Evolutionary conservation across 2,888 invertebrate species (phyloP).

Genomic region (Bombylius major): DNA sequence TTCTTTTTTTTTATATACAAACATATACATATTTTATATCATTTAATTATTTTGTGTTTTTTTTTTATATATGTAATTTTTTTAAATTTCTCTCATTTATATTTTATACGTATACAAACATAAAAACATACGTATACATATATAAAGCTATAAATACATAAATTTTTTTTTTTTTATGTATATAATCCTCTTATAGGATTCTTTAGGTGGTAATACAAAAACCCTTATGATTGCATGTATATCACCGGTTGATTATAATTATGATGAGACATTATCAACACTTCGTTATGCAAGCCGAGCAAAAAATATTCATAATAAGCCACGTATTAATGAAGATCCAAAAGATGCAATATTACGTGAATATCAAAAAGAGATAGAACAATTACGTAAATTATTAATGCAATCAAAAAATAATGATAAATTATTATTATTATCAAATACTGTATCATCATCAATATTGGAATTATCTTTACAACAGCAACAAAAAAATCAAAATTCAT

Average conservation of each 20-base stretch:
- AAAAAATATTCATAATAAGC: conserved; percentile 76
- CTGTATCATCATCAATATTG: background rate
- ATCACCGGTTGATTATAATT: conserved; percentile 70
- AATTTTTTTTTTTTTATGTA: background rate
- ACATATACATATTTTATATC: too few relatives aligned
- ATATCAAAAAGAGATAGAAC: conserved; percentile 72
- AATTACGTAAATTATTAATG: conserved; percentile 37
- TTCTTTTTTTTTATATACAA: too few relatives aligned
- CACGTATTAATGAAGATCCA: conserved; percentile 78
- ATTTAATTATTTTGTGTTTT: too few relatives aligned
- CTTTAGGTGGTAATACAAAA: conserved; percentile 75
- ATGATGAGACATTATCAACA: conserved; percentile 72
- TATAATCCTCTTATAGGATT: conserved; percentile 42
- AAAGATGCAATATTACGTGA: conserved; percentile 76
- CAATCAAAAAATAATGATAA: background rate
- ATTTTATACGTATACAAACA: too few relatives aligned
- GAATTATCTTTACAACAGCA: background rate
- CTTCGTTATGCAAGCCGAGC: conserved; percentile 73
- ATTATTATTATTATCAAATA: background rate
- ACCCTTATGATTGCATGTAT: conserved; percentile 81
- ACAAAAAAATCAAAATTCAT: conserved; percentile 38
- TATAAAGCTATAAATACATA: too few relatives aligned
- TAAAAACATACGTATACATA: too few relatives aligned
- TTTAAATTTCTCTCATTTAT: too few relatives aligned
- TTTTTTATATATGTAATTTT: too few relatives aligned